Base-by-base conservation (phyloP, 2,797 vertebrate species). In the Alcedo quadribrachys region DNA sequence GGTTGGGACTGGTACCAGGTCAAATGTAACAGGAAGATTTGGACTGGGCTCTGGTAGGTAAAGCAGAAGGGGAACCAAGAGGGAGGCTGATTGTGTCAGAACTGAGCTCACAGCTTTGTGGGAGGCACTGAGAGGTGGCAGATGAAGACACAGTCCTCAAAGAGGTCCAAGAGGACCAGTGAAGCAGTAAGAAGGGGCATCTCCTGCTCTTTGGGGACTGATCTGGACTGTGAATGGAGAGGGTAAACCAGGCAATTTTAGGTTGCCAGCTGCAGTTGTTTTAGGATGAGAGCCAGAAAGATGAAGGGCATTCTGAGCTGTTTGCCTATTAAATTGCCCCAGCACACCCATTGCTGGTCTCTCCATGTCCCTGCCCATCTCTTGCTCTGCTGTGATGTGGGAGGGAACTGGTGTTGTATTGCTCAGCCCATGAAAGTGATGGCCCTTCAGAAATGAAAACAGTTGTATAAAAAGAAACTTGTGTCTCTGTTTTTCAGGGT, bases 401-500 rank as follows among this genome's bases (percentile, higher is more conserved):
- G 62, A 53, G 61, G 73, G 69, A 69, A 11, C 14, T 35, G 28
- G 3, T 50, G 17, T 48, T 89, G 60, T 42, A n/a, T 48, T 70
- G 76, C 50, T 25, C 25, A 82, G 69, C 27, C 58, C 16, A 8
- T 8, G 37, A 32, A 85, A 89, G 30, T 2, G 42, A n/a, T 60
- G 25, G 25, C 40, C 62, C 78, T 83, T 82, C 70, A 82, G 61
- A 79, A 76, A 35, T 66, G 6, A 82, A 57, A 81, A 45, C 35
- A 28, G 21, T 13, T 54, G 65, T 30, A 30, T 81, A 84, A 94
- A 74, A 81, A 89, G 40, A 85, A 61, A 32, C 58, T 66, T 78
- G 19, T 94, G 54, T 91, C 42, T 87, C 46, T 97, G 3, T 96
- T 75, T 97, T 97, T 40, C 76, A 99, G 99, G 99, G 99, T 86